Conservation (phyloP, 2,797 vertebrate species). For the Neomorphus geoffroyi region DNA sequence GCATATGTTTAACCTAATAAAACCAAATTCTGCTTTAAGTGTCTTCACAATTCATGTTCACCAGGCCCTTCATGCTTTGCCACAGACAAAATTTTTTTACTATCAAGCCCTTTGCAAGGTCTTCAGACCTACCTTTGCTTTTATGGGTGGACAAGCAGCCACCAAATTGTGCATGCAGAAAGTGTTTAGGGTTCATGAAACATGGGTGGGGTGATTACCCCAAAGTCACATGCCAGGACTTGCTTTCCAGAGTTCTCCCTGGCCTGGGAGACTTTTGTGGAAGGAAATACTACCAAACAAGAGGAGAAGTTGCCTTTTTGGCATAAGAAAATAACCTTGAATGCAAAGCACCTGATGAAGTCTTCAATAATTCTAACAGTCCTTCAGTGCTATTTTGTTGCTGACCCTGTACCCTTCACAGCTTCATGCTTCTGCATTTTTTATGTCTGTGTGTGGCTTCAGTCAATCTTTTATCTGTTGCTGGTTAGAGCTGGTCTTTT, state of each 20-base stretch:
- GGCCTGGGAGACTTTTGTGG: background rate
- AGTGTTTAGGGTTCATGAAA: background rate
- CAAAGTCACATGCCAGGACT: background rate
- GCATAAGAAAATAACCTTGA: background rate
- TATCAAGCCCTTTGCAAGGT: no score
- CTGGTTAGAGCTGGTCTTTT: background rate
- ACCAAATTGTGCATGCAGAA: background rate
- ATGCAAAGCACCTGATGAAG: rapidly evolving
- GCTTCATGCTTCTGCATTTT: background rate
- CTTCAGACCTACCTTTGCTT: background rate
- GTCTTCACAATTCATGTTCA: background rate
- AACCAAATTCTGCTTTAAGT: background rate
- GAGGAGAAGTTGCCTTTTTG: background rate
- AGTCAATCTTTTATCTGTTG: background rate
- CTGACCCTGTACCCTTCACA: rapidly evolving
- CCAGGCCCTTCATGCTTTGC: background rate
- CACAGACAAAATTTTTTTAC: background rate
- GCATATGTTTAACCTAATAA: background rate
- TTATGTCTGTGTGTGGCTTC: background rate
- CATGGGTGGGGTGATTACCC: no score
- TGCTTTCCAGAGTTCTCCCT: background rate
- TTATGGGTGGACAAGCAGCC: background rate
- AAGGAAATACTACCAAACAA: background rate
- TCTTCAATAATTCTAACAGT: rapidly evolving
- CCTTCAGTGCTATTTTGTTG: background rate